A percentile compares a stretch with the other conserved stretches of the same genome.
Conservation (phyloP, 2,888 invertebrate species). For the Spialia ferax region DNA sequence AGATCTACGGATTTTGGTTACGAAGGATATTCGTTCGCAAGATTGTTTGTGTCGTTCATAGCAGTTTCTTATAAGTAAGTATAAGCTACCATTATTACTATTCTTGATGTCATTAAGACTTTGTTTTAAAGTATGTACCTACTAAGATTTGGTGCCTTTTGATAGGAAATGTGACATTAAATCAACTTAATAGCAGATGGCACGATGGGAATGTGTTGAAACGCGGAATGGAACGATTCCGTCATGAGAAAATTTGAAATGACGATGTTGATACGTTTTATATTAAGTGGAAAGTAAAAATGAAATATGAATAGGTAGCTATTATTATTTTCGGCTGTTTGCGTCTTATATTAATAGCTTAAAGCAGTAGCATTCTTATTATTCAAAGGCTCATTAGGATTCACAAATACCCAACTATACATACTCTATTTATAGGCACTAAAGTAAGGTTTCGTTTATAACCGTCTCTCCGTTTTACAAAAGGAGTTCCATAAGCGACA, state of each 20-base stretch:
- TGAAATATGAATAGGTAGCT: neutral
- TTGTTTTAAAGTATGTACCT: neutral
- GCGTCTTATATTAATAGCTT: too few species aligned
- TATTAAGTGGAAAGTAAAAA: neutral
- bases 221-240: neutral
- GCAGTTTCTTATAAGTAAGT: neutral
- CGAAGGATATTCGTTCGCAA: neutral
- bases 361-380: too few species aligned
- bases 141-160: neutral
- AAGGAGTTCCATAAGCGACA: too few species aligned
- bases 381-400: too few species aligned
- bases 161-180: neutral
- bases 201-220: neutral
- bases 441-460: too few species aligned
- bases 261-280: neutral
- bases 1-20: neutral
- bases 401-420: too few species aligned
- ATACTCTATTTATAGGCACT: too few species aligned
- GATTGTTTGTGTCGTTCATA: neutral
- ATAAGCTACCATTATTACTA: neutral
- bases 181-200: neutral
- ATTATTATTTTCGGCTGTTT: too few species aligned
- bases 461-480: too few species aligned
- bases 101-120: neutral
- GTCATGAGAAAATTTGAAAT: neutral